These are phyloP conservation scores for Gymnarchus niloticus DNA, from an alignment of 2,113 vertebrate species.

Conservation along the genomic window DNA sequence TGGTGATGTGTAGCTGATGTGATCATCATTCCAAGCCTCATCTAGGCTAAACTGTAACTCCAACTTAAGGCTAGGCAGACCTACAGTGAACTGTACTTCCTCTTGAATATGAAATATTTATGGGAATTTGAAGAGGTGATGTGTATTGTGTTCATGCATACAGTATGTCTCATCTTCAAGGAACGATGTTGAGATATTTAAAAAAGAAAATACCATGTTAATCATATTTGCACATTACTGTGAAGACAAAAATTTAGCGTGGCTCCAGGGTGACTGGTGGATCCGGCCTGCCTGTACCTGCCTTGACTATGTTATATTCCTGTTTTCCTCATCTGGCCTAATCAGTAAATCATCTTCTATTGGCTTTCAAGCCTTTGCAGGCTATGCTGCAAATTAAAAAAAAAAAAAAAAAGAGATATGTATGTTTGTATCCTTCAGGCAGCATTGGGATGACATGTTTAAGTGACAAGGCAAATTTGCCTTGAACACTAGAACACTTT, in stretches of 20 bases:
- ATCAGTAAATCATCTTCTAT: constrained; percentile 4
- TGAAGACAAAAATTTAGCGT: constrained; percentile 57
- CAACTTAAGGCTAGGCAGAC: constrained; percentile 52
- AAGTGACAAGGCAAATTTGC: neutral
- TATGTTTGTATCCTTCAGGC: neutral
- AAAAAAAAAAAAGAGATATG: neutral
- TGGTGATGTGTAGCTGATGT: constrained; percentile 69
- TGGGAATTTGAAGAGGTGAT: constrained; percentile 65
- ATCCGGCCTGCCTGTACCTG: neutral
- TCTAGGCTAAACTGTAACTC: constrained; percentile 59
- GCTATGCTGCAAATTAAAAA: constrained; percentile 8
- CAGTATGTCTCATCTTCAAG: constrained; percentile 63
- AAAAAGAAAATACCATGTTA: constrained; percentile 65
- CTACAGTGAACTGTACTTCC: constrained; percentile 62
- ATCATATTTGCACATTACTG: constrained; percentile 63
- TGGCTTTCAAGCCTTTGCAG: neutral
- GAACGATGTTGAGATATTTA: constrained; percentile 53
- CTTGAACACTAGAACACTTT: constrained; percentile 23
- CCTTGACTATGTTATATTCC: constrained; percentile 21
- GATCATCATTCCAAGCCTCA: constrained; percentile 75
- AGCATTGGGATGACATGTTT: constrained; percentile 13
- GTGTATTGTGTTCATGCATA: constrained; percentile 52
- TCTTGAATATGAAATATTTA: constrained; percentile 71
- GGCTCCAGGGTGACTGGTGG: constrained; percentile 35
- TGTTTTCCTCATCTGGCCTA: neutral